Base-by-base conservation (phyloP, 2,888 invertebrate species). In the Branchellion lobata region DNA sequence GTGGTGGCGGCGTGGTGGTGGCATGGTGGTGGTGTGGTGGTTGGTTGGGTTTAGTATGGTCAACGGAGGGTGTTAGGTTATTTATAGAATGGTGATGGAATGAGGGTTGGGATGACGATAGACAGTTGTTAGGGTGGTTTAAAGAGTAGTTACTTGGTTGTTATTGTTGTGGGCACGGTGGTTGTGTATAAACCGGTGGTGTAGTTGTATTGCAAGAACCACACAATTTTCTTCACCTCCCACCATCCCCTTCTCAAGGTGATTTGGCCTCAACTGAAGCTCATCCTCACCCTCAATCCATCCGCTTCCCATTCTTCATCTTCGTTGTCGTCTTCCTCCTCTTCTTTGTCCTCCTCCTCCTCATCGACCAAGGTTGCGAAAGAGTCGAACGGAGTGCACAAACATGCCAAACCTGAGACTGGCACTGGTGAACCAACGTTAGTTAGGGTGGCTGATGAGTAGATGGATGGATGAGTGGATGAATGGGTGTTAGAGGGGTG, bases 241-340 rank as follows among this genome's bases (percentile, higher is more conserved):
- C n/a, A n/a, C n/a, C n/a, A n/a, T n/a, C 18, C 40, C 3, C 47
- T 40, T 73, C 14, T 40, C 3, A 21, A 77, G 77, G 77, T 77
- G 33, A 18, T 77, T 24, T 34, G 31, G 11, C 77, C 77, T 14
- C 77, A 77, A 65, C 21, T 77, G 36, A 61, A 36, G 61, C 47
- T 1, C n/a, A 31, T 77, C 33, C 34, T 77, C 5, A 65, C 31
- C 24, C 18, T 31, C 24, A 21, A 57, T 0, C 34, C 33, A 27
- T 34, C 40, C 2, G 1, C 77, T 33, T 3, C 53, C 47, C 2
- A 24, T 51, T 11, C 57, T 51, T 27, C 57, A 53, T 5, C 27
- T 27, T 24, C 75, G 51, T 27, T 40, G 51, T 1, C 77, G 21
- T 27, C 33, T n/a, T 34, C 61, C 24, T 65, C 77, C 57, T 29